phyloP scores from a whole-genome alignment of 2,113 vertebrate genomes.

The Stigmatopora argus region DNA sequence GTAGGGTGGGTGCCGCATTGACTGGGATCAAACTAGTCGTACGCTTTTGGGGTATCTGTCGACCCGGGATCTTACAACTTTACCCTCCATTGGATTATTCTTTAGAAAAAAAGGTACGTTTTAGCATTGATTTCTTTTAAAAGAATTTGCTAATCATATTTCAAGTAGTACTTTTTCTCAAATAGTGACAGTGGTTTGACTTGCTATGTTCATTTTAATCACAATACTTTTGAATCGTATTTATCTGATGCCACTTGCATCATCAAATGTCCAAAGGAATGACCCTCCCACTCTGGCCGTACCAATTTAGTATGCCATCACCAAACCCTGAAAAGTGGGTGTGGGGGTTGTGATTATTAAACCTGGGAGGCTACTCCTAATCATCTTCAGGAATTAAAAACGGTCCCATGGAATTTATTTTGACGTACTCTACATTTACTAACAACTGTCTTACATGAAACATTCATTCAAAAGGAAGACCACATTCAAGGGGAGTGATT shows the following conservation, averaged over 20 bases:
- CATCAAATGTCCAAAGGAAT: slow-evolving; percentile 42
- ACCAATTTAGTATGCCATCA: slow-evolving; percentile 63
- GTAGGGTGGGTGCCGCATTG: slow-evolving; percentile 63
- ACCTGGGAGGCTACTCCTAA: slow-evolving; percentile 33
- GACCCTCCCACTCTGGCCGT: slow-evolving; percentile 40
- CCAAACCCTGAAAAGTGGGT: slow-evolving; percentile 44
- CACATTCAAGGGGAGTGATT: slow-evolving; percentile 22
- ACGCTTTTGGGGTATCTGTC: slow-evolving; percentile 66
- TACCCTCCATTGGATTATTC: slow-evolving; percentile 46
- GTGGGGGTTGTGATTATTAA: slow-evolving; percentile 27
- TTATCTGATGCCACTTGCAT: slow-evolving; percentile 16
- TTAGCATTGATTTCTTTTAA: slow-evolving; percentile 24
- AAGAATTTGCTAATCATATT: slow-evolving; percentile 11
- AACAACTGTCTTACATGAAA: background rate
- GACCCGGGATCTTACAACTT: slow-evolving; percentile 47
- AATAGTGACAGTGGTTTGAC: too few relatives aligned
- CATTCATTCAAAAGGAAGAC: slow-evolving; percentile 9
- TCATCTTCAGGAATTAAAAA: slow-evolving; percentile 38
- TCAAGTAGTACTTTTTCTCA: slow-evolving; percentile 2
- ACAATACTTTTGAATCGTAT: slow-evolving; percentile 8
- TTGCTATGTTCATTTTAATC: slow-evolving; percentile 1
- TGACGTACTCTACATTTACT: background rate
- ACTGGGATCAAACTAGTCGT: slow-evolving; percentile 57
- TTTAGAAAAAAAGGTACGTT: slow-evolving; percentile 60
- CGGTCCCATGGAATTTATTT: background rate